Evolutionary conservation across 2,888 invertebrate species (phyloP).

Genomic region (Aquatica leii): DNA sequence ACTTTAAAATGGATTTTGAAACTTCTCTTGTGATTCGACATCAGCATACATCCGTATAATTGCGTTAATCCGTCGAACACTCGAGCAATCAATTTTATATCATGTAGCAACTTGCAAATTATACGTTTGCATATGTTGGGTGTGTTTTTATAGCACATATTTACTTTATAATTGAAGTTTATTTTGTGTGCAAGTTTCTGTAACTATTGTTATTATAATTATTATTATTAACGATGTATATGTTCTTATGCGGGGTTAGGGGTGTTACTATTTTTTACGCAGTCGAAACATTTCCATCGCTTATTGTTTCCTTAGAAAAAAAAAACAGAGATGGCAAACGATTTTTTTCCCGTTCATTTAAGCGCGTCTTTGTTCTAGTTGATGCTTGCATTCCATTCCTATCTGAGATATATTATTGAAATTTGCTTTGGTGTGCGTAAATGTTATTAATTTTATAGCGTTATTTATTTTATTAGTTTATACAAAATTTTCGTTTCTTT

Average conservation of each 20-base stretch:
- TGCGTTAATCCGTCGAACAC: conserved; percentile 15
- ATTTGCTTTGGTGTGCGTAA: no score
- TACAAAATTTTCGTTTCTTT: no score
- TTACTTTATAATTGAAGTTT: conserved; percentile 50
- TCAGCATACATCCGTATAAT: conserved; percentile 17
- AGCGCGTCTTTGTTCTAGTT: background rate
- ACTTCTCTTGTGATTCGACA: conserved; percentile 30
- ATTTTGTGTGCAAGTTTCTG: conserved; percentile 57
- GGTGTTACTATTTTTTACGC: conserved; percentile 52
- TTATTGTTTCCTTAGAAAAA: conserved; percentile 9
- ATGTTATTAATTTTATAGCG: no score
- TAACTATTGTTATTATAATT: conserved; percentile 42
- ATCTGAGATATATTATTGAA: conserved; percentile 3
- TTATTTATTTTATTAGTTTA: no score
- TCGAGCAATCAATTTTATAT: conserved; percentile 43
- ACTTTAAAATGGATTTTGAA: conserved; percentile 33
- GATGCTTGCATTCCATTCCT: conserved; percentile 12
- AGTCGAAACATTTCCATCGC: conserved; percentile 18
- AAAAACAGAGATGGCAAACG: conserved; percentile 30
- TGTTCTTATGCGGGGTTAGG: conserved; percentile 55
- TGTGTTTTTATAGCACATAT: conserved; percentile 52
- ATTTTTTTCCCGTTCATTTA: background rate
- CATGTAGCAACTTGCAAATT: conserved; percentile 44
- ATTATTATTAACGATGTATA: conserved; percentile 32
- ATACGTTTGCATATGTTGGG: conserved; percentile 47